phyloP scores from a whole-genome alignment of 2,113 vertebrate genomes.

The Poicephalus meyeri region DNA sequence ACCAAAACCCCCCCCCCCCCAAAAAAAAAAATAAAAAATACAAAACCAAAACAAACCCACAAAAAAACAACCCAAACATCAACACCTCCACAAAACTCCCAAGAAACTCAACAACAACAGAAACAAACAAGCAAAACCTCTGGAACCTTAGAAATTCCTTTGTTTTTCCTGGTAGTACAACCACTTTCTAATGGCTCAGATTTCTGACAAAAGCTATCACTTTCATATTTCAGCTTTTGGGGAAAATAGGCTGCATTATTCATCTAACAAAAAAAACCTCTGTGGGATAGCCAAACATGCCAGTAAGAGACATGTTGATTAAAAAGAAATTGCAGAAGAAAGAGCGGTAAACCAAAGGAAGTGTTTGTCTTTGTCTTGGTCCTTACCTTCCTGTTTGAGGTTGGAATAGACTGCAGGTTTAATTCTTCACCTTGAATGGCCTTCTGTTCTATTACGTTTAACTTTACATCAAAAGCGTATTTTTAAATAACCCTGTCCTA shows the following conservation, averaged over 20 bases:
- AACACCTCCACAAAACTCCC: too few species aligned
- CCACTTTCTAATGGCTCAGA: not conserved
- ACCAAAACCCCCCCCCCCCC: fast-evolving
- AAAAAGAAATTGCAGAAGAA: not conserved
- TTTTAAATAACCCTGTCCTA: not conserved
- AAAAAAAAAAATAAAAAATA: not conserved
- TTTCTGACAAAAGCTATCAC: not conserved
- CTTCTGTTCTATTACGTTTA: not conserved
- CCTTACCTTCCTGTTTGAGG: not conserved
- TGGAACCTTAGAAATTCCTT: not conserved
- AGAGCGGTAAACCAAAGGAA: not conserved
- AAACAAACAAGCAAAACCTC: not conserved
- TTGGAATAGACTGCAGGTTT: not conserved
- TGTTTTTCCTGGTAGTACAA: not conserved
- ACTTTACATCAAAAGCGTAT: not conserved
- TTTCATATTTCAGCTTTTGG: not conserved
- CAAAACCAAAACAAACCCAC: not conserved
- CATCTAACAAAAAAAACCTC: not conserved
- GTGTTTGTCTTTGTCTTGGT: not conserved
- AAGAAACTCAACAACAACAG: not conserved
- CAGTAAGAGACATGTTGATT: not conserved
- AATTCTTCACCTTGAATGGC: not conserved
- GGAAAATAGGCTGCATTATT: not conserved
- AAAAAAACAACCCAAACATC: not conserved
- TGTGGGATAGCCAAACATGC: not conserved